Evolutionary conservation across 2,797 vertebrate species (phyloP).

Genomic region (Rhinophrynus dorsalis): DNA sequence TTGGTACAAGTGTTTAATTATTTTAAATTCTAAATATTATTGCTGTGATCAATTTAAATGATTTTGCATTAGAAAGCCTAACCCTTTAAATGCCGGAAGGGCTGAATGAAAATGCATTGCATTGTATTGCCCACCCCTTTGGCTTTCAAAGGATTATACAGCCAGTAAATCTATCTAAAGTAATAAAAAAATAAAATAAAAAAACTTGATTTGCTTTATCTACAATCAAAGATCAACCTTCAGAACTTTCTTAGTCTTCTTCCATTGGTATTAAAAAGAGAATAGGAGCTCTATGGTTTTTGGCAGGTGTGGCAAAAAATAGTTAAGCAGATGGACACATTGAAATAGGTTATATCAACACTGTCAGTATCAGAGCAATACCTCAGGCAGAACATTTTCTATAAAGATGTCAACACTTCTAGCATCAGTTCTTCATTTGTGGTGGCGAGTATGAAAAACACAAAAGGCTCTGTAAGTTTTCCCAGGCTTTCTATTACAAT

Average conservation of each 20-base stretch:
- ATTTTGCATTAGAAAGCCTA: too few species aligned
- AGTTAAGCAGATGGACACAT: slow-evolving; percentile 5
- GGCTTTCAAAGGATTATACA: too few species aligned
- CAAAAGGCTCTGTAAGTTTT: slow-evolving; percentile 40
- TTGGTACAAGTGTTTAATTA: too few species aligned
- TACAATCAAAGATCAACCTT: slow-evolving; percentile 7
- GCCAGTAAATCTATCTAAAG: neutral
- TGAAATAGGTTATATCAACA: slow-evolving; percentile 41
- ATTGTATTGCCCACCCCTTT: too few species aligned
- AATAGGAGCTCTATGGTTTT: slow-evolving; percentile 24
- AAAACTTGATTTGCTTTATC: slow-evolving; percentile 20
- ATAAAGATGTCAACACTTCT: slow-evolving; percentile 46
- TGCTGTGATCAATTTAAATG: too few species aligned
- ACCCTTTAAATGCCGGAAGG: too few species aligned
- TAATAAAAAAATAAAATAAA: slow-evolving; percentile 8
- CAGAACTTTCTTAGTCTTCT: slow-evolving; percentile 33
- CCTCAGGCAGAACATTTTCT: slow-evolving; percentile 39
- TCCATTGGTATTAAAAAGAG: slow-evolving; percentile 20
- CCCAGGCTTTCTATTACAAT: slow-evolving; percentile 48
- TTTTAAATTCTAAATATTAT: too few species aligned
- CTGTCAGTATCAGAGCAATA: slow-evolving; percentile 27
- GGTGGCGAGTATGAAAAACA: slow-evolving; percentile 31
- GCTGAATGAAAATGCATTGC: too few species aligned
- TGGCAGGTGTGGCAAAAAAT: slow-evolving; percentile 40
- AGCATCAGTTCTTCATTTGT: slow-evolving; percentile 36